Evolutionary conservation across 2,113 vertebrate genomes (phyloP), one percentile per base, ranked within the genome.

Genomic region (Poecile atricapillus): DNA sequence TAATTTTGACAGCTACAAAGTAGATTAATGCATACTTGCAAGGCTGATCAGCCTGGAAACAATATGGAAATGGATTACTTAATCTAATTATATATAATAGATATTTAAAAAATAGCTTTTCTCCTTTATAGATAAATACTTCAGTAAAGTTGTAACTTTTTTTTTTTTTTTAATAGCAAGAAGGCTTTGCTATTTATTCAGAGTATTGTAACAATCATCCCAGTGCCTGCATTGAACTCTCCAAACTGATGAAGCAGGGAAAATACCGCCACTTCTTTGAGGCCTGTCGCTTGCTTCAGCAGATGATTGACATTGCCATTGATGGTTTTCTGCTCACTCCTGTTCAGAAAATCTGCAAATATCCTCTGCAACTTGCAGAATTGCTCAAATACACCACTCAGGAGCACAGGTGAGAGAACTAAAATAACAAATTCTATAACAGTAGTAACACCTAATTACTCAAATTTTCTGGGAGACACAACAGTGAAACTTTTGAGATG

Each of bases 301-400:
- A 99, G 97, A 99, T 99, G 99, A 99, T 99, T 23, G 98, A 99
- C 97, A 99, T 99, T 80, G 99, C 99, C 58, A 98, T 99, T 7
- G 98, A 99, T 2, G 99, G 99, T 63, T 99, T 99, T 96, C 98
- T 99, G 77, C 99, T 99, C 86, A 99, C 99, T 0, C 99, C 99
- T 0, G 99, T 99, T 78, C 99, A 99, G 98, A 99, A 99, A 98
- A 99, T 99, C 97, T 99, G 99, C 95, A 99, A 99, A 97, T 99
- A 99, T 83, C 99, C 99, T 2, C 97, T 99, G 89, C 99, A 99
- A 97, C 98, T 99, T 87, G 99, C 99, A 25, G 99, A 99, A 95
- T 97, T 99, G 91, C 98, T 99, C 49, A 99, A 99, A 94, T 99
- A 99, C 92, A 99, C 99, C 65, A 98, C 98, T 13, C 98, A 98